Evolutionary conservation across 2,797 vertebrate species (phyloP).

Genomic region (Scomberomorus guttatus): DNA sequence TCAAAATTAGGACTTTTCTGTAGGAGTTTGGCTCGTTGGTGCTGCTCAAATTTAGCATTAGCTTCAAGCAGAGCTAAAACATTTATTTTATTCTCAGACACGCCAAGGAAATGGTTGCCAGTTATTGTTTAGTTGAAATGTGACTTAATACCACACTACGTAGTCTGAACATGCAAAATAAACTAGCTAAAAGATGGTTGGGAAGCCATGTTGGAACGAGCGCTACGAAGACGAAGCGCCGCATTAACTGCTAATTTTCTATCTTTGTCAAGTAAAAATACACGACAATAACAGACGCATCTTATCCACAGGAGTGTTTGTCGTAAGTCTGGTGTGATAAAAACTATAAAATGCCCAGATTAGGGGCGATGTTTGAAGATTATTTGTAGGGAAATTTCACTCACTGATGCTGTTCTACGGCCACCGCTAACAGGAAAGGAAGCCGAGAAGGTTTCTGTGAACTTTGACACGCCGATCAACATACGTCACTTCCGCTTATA

Average conservation of each 20-base stretch:
- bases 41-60: slow-evolving; percentile 17
- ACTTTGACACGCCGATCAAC: slow-evolving; percentile 72
- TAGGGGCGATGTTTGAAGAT: slow-evolving; percentile 80
- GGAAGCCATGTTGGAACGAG: slow-evolving; percentile 73
- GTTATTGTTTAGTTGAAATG: not conserved
- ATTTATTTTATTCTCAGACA: fast-evolving
- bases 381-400: slow-evolving; percentile 63
- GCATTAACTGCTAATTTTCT: not conserved
- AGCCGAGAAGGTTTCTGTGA: slow-evolving; percentile 66
- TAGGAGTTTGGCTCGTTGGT: not conserved
- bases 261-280: fast-evolving
- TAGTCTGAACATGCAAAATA: fast-evolving
- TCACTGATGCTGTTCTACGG: slow-evolving; percentile 83
- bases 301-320: fast-evolving
- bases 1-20: fast-evolving
- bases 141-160: fast-evolving
- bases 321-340: fast-evolving
- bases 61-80: not conserved
- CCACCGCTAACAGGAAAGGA: slow-evolving; percentile 87
- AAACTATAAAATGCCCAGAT: not conserved
- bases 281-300: slow-evolving; percentile 25
- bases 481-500: slow-evolving; percentile 77
- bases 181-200: fast-evolving
- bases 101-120: fast-evolving
- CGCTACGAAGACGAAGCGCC: not conserved